Base-by-base conservation (phyloP, 2,888 invertebrate genomes). In the Agelastica alni region DNA sequence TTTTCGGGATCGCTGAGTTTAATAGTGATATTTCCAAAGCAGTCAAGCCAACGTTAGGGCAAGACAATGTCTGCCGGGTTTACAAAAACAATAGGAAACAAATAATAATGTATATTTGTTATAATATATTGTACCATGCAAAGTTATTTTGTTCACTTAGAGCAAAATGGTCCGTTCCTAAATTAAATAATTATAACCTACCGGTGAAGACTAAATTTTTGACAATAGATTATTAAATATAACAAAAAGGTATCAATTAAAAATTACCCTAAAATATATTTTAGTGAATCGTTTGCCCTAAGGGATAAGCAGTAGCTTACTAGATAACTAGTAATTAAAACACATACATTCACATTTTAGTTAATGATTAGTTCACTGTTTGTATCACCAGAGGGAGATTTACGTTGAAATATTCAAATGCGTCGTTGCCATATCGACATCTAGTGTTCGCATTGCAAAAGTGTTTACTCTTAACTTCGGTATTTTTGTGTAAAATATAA, bases 361-460 rank as follows among this genome's bases (percentile, higher is more conserved):
- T 66, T 73, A 73, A 74, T 70, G 66, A 72, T 71, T 71, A 72
- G 72, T 75, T 73, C 71, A 70, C 69, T 70, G 70, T 70, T 64
- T 65, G 65, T 67, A 70, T 67, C 71, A 70, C 70, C 67, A 68
- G 69, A 62, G 70, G 72, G 64, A 26, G 44, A 41, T 47, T 47
- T 45, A 44, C 28, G 16, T 39, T 39, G 16, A 5, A 20, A 17
- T 41, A 14, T 16, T n/a, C 20, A 49, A 42, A 36, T 30, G 39
- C 26, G 20, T 2, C 16, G 48, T 49, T 54, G 54, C 44, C 54
- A 39, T 2, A 30, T 48, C 22, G 4, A 26, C 26, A 3, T 26
- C 7, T n/a, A n/a, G n/a, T n/a, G n/a, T n/a, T n/a, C n/a, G n/a
- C n/a, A n/a, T n/a, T n/a, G n/a, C n/a, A n/a, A n/a, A n/a, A n/a